Evolutionary conservation across 23 tunicate genomes (phyloP).

Genomic region (Phallusia fumigata): DNA sequence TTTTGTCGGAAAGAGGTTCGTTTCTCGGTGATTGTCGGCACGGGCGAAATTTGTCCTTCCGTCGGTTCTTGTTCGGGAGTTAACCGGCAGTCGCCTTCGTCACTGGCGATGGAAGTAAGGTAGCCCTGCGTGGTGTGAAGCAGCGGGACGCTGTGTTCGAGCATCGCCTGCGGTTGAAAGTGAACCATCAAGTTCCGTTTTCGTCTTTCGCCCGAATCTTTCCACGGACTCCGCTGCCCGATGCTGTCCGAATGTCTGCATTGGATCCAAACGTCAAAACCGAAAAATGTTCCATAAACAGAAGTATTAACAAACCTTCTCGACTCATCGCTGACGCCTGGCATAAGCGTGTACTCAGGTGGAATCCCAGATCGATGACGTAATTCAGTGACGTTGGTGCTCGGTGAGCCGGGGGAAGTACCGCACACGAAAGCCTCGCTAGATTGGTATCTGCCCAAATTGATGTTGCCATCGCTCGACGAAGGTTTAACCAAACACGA

Average conservation of each 20-base stretch:
- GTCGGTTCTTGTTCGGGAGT: conserved; percentile 11
- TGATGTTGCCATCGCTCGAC: conserved; percentile 12
- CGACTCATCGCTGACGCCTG: neutral
- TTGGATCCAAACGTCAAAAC: too few species aligned
- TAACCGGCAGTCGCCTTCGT: neutral
- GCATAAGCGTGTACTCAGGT: neutral
- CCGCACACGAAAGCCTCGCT: conserved; percentile 3
- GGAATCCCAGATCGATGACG: neutral
- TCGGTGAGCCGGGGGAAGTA: neutral
- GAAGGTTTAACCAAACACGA: conserved; percentile 18
- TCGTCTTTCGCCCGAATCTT: conserved; percentile 8
- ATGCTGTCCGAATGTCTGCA: conserved; percentile 17
- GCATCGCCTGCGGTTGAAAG: neutral
- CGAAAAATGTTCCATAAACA: too few species aligned
- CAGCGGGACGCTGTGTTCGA: conserved; percentile 47
- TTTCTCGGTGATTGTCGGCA: conserved; percentile 5
- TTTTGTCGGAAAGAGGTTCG: neutral
- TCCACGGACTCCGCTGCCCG: neutral
- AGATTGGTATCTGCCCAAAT: neutral
- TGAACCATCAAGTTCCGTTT: conserved; percentile 17
- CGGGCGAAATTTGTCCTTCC: neutral
- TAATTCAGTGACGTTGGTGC: neutral
- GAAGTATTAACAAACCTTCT: neutral
- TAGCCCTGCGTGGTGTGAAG: conserved; percentile 33
- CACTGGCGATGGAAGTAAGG: conserved; percentile 20